phyloP scores from a whole-genome alignment of 2,113 vertebrate species.

The Vidua macroura region DNA sequence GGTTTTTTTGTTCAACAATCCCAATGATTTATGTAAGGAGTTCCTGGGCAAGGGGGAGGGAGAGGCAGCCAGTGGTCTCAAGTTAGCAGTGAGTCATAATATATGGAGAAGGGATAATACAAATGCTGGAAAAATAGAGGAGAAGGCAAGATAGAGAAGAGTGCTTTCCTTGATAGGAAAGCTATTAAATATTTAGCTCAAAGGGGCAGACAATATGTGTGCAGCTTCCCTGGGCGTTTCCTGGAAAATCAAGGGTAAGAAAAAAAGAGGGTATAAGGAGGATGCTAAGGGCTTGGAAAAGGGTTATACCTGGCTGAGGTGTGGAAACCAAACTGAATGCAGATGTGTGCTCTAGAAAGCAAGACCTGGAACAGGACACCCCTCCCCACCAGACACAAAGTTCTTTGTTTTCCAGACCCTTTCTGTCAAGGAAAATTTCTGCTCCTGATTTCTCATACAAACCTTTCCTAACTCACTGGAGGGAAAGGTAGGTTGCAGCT shows the following conservation, averaged over 20 bases:
- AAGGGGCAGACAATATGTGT: background rate
- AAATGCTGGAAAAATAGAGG: background rate
- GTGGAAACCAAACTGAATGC: background rate
- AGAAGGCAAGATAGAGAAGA: background rate
- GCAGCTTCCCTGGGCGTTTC: background rate
- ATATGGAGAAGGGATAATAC: constrained; percentile 30
- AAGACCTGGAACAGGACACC: background rate
- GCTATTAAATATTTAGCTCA: constrained; percentile 24
- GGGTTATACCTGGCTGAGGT: background rate
- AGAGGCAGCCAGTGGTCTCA: background rate
- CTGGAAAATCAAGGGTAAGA: background rate
- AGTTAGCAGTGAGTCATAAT: constrained; percentile 22
- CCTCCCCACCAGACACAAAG: background rate
- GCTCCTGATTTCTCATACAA: background rate
- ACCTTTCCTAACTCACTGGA: background rate
- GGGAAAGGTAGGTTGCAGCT: background rate
- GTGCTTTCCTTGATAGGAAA: background rate
- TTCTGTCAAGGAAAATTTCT: background rate
- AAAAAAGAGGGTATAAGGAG: background rate
- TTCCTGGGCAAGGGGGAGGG: background rate
- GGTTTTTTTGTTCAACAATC: background rate
- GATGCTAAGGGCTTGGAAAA: background rate
- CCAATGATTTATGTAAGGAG: constrained; percentile 23
- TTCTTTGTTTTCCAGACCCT: constrained; percentile 1
- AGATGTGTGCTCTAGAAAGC: background rate